These are phyloP conservation scores for Scomber scombrus DNA, from an alignment of 2,113 vertebrate genomes.

Conservation along the genomic window DNA sequence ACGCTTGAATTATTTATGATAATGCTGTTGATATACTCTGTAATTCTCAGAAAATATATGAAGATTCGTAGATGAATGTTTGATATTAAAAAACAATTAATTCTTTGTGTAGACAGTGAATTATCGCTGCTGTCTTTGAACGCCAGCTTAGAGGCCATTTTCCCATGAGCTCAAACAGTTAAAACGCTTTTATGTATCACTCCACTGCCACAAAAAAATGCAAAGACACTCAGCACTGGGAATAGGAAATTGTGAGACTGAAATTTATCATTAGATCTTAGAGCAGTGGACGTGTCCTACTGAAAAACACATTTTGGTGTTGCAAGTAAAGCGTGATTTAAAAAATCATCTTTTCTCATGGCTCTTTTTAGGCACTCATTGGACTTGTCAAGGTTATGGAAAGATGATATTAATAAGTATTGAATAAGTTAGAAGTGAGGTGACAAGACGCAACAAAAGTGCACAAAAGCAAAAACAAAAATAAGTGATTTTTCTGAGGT, in stretches of 20 bases:
- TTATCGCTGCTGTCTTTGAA: slow-evolving; percentile 23
- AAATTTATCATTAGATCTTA: slow-evolving; percentile 52
- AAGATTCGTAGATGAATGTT: slow-evolving; percentile 18
- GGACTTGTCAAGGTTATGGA: too few species aligned
- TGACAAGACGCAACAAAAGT: not conserved
- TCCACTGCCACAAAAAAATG: slow-evolving; percentile 52
- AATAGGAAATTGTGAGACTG: slow-evolving; percentile 49
- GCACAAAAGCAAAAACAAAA: slow-evolving; percentile 25
- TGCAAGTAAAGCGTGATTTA: not conserved
- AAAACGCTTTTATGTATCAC: slow-evolving; percentile 44
- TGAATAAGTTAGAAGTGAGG: too few species aligned
- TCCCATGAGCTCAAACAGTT: slow-evolving; percentile 51
- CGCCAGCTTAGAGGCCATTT: slow-evolving; percentile 31
- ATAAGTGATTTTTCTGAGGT: slow-evolving; percentile 37
- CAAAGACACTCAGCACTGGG: slow-evolving; percentile 41
- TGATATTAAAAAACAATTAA: slow-evolving; percentile 25
- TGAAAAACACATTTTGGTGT: slow-evolving; percentile 20
- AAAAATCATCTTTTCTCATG: too few species aligned
- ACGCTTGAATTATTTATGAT: slow-evolving; percentile 57
- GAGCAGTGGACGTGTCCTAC: not conserved
- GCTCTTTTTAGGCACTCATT: too few species aligned
- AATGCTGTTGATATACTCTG: slow-evolving; percentile 25
- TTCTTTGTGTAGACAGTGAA: slow-evolving; percentile 22
- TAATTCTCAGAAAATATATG: not conserved
- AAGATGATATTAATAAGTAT: too few species aligned